Conservation (phyloP, 2,888 invertebrate species). For the Chesias legatella region DNA sequence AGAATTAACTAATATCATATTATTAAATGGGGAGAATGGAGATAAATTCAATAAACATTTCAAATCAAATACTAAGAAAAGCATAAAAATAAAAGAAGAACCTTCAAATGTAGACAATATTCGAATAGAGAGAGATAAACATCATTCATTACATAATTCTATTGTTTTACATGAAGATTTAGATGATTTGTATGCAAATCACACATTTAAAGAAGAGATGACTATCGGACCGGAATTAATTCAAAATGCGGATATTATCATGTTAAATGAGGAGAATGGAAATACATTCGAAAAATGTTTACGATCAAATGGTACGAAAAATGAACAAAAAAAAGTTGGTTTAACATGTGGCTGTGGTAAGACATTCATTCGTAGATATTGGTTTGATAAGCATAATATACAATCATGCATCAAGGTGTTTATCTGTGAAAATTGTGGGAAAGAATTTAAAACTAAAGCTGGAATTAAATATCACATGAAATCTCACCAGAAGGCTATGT, state of each 20-base stretch:
- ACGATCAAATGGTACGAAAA: background rate
- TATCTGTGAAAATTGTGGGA: too few relatives aligned
- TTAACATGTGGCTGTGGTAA: background rate
- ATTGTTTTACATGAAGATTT: slow-evolving; percentile 4
- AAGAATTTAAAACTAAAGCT: too few relatives aligned
- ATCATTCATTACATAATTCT: background rate
- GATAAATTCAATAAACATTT: too few relatives aligned
- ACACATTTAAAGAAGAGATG: slow-evolving; percentile 1
- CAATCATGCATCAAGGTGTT: background rate
- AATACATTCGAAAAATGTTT: too few relatives aligned
- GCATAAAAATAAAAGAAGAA: too few relatives aligned
- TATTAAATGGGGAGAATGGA: background rate
- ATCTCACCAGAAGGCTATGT: too few relatives aligned
- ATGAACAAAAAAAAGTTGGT: background rate
- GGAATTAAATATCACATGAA: too few relatives aligned
- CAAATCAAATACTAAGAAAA: too few relatives aligned
- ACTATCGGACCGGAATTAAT: slow-evolving; percentile 4
- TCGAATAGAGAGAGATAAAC: background rate
- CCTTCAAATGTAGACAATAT: too few relatives aligned
- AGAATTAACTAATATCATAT: background rate
- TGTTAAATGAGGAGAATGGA: background rate
- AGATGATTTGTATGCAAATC: slow-evolving; percentile 2
- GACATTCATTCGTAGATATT: background rate
- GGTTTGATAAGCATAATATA: background rate
- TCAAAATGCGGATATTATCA: background rate